Base-by-base conservation (phyloP, 2,797 vertebrate species). In the Falco rusticolus region DNA sequence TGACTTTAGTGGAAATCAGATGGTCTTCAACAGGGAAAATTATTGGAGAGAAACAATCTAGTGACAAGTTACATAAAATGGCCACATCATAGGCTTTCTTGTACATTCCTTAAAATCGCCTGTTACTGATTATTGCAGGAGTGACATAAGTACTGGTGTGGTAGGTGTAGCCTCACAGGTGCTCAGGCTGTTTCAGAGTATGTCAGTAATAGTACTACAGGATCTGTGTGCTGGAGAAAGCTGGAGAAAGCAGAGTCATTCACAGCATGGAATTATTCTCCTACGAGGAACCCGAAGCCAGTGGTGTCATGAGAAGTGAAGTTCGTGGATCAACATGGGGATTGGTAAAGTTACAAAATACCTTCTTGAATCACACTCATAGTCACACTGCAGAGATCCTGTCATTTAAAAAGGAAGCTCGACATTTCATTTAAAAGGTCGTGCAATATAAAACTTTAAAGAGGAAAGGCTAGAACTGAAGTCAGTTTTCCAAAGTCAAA, bases 361-460 rank as follows among this genome's bases (percentile, higher is more conserved):
- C 64, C 88, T 88, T n/a, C 91, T 57, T 81, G 84, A 95, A 84
- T 92, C 94, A 84, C 65, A 33, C 60, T 51, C 60, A 69, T 2
- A 71, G 87, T 47, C 56, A 91, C 68, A 60, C 68, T 83, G 88
- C 77, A 59, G 20, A 84, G 90, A 79, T 64, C 60, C 60, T 54
- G 66, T 31, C 65, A 83, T 92, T 86, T 41, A 76, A 68, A 94
- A 95, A 84, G 66, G 87, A 93, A 96, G 88, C 96, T 82, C 71
- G 31, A 78, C 87, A 96, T 97, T 95, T 96, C 89, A n/a, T 63
- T 85, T 25, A 22, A 87, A 95, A 94, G 88, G 84, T 94, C 78
- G 4, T 13, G 95, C 84, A 96, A 86, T 5, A 84, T 31, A 94
- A 93, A 53, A 86, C 87, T 86, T 88, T 6, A 77, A 91, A 87